Evolutionary conservation across 1,140 invertebrate species (phyloP), one percentile per base, ranked within the genome.

Genomic region (Lysiphlebus fabarum): DNA sequence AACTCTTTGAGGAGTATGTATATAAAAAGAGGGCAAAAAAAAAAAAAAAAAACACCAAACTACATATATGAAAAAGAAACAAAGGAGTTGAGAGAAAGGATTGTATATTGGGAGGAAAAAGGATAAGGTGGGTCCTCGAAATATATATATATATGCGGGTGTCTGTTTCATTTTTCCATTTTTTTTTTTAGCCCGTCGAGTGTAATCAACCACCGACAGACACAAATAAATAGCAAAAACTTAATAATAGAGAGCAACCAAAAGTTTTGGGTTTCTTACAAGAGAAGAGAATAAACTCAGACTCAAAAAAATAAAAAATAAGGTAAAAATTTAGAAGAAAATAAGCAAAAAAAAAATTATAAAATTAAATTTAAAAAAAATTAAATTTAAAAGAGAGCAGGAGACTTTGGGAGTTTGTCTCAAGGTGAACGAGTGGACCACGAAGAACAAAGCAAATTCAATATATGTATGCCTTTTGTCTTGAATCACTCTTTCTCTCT

Each of bases 201-300:
- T 26, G 48, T 10, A 51, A 49, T 49, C 37, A n/a, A 38, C 61
- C 58, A 58, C 58, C 53, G 37, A 63, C 75, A 78, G 77, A 78
- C 77, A 79, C 76, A 78, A 78, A 79, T 79, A 79, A 77, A 78
- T 79, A 71, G 73, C 72, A 74, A 79, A 73, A 77, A 78, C 74
- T 75, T 77, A 77, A 78, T 79, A 78, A 79, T 78, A 78, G 76
- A 71, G 70, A 70, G 62, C 58, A 58, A n/a, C 50, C n/a, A n/a
- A n/a, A 49, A 62, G 49, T 26, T 26, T 37, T 34, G 14, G 11
- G 42, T 41, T 56, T 45, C 36, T n/a, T 6, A 47, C n/a, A 48
- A 12, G 40, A 51, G 17, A 61, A 40, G 50, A n/a, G 0, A 55
- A 51, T 0, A 26, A 26, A 26, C 17, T 26, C 43, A 7, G 34